phyloP scores from a whole-genome alignment of 2,113 vertebrate species.

The Heptranchias perlo region DNA sequence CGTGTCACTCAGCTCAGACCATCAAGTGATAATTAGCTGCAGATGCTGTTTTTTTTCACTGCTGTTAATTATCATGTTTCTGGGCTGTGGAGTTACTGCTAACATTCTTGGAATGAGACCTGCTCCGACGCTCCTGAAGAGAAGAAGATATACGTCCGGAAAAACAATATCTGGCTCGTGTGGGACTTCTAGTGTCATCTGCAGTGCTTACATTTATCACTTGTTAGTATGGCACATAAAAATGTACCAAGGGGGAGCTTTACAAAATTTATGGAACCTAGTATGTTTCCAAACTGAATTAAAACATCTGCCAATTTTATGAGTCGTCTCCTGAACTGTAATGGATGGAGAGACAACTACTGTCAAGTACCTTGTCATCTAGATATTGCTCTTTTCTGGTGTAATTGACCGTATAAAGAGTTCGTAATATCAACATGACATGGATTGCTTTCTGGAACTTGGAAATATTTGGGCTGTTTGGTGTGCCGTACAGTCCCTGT shows the following conservation, averaged over 20 bases:
- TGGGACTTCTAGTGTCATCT: not conserved
- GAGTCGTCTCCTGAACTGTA: not conserved
- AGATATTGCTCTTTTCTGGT: not conserved
- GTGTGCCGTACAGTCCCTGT: not conserved
- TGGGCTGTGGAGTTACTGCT: not conserved
- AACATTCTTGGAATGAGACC: not conserved
- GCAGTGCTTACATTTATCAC: not conserved
- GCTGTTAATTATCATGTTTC: no score
- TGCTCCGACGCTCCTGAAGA: no score
- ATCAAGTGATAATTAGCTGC: no score
- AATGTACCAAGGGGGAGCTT: no score
- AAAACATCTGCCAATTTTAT: not conserved
- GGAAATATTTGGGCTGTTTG: not conserved
- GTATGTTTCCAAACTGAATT: not conserved
- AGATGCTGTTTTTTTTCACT: not conserved
- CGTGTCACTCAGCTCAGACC: not conserved
- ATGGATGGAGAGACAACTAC: not conserved
- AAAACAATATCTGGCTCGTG: not conserved
- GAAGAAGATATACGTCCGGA: not conserved
- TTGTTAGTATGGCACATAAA: not conserved
- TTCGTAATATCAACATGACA: not conserved
- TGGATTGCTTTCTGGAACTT: not conserved
- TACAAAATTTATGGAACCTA: no score
- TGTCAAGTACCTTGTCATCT: not conserved
- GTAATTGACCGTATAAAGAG: not conserved